Percentiles rank a stretch among this genome's conserved stretches.
Conservation (phyloP, 2,113 vertebrate species). For the Pygoscelis antarcticus region DNA sequence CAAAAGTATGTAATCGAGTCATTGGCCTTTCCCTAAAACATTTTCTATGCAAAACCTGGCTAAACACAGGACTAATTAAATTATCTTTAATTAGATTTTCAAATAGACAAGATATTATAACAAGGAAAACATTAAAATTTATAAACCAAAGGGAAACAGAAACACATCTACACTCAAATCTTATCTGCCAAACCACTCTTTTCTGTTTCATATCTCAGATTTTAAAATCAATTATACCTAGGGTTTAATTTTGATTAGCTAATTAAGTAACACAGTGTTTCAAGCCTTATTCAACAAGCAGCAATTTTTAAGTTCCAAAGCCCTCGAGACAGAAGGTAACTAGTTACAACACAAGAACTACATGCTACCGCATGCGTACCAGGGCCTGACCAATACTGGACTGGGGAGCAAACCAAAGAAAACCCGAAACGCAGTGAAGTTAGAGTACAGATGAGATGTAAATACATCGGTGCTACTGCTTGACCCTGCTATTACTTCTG, state of each 20-base stretch:
- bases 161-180: background rate
- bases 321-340: background rate
- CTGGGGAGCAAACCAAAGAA: background rate
- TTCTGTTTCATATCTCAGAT: background rate
- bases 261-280: background rate
- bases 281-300: background rate
- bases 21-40: background rate
- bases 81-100: slow-evolving; percentile 55
- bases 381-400: background rate
- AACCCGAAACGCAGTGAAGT: background rate
- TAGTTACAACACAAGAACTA: background rate
- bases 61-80: slow-evolving; percentile 54
- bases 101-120: slow-evolving; percentile 7
- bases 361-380: fast-evolving
- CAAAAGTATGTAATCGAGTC: background rate
- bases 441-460: background rate
- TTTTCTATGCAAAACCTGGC: slow-evolving; percentile 44
- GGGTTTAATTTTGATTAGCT: background rate
- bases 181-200: background rate
- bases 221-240: background rate
- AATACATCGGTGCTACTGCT: background rate
- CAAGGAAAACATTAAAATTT: background rate
- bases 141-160: background rate
- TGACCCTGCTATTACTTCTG: background rate
- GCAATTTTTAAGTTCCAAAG: background rate